Evolutionary conservation across 2,888 invertebrate species (phyloP).

Genomic region (Allygus modestus): DNA sequence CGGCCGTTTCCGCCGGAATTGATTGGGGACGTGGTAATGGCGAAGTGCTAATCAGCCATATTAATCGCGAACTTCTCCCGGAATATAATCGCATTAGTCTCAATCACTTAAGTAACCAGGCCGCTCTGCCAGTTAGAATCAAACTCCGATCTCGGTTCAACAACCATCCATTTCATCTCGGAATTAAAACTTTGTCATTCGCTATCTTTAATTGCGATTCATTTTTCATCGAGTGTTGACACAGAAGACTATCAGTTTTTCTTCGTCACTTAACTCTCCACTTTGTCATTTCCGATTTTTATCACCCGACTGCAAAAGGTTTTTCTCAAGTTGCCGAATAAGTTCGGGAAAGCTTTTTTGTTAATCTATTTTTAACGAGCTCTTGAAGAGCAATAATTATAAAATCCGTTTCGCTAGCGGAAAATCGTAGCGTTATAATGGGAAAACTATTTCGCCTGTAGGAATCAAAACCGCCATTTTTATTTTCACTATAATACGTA

Average conservation of each 20-base stretch:
- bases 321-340: not conserved
- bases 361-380: not conserved
- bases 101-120: constrained; percentile 31
- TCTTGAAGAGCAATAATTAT: too few relatives aligned
- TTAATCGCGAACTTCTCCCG: constrained; percentile 25
- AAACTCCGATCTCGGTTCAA: not conserved
- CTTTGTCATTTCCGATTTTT: not conserved
- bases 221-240: constrained; percentile 13
- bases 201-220: constrained; percentile 17
- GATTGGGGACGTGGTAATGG: constrained; percentile 31
- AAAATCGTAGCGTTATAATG: too few relatives aligned
- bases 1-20: not conserved
- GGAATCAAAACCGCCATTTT: too few relatives aligned
- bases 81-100: constrained; percentile 34
- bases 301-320: not conserved
- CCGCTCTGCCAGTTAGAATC: not conserved
- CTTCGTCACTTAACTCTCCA: not conserved
- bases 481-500: too few relatives aligned
- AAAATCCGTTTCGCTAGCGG: too few relatives aligned
- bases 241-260: not conserved
- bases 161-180: not conserved
- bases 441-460: too few relatives aligned
- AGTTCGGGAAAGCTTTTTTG: not conserved
- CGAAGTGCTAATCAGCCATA: constrained; percentile 40
- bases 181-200: constrained; percentile 24